Evolutionary conservation across 35 echinoderm and acorn worm genomes (phyloP).

Genomic region (Heliocidaris erythrogramma): DNA sequence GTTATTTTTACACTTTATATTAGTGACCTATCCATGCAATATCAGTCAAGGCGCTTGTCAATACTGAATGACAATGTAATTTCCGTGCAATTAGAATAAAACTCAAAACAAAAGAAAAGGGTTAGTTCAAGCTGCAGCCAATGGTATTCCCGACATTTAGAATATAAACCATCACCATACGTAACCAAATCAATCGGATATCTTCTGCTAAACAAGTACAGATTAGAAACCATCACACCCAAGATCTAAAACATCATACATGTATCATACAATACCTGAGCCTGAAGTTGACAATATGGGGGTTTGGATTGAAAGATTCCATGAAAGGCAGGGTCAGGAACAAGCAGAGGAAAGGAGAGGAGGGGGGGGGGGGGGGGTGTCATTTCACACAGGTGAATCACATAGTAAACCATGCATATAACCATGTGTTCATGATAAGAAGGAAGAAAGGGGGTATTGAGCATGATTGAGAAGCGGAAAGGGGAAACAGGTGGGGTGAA

Average conservation of each 20-base stretch:
- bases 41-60: background rate
- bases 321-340: slow-evolving; percentile 17
- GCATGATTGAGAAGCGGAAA: background rate
- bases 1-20: background rate
- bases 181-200: background rate
- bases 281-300: slow-evolving; percentile 17
- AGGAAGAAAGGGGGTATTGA: background rate
- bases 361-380: background rate
- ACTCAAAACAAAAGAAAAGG: background rate
- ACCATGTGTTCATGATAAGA: slow-evolving; percentile 14
- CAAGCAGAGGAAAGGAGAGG: background rate
- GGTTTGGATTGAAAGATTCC: background rate
- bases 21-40: background rate
- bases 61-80: background rate
- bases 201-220: background rate
- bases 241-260: background rate
- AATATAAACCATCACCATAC: background rate
- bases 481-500: background rate
- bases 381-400: background rate
- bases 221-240: background rate
- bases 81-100: background rate
- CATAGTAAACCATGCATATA: slow-evolving; percentile 11
- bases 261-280: slow-evolving; percentile 48
- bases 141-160: background rate
- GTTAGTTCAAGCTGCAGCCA: background rate